Conservation (phyloP, 1,140 invertebrate genomes). For the Calosoma granatense region DNA sequence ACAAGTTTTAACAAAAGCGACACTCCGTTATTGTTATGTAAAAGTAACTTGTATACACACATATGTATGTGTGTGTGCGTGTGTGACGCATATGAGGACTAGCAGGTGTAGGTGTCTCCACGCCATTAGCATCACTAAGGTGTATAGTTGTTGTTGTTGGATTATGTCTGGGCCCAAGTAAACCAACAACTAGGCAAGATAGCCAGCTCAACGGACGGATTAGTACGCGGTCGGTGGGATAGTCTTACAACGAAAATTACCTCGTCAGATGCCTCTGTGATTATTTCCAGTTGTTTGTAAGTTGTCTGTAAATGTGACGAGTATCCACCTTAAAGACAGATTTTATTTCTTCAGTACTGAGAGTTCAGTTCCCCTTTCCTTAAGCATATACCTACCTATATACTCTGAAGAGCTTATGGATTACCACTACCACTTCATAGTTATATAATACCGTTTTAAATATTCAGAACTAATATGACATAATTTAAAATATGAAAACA, state of each 20-base stretch:
- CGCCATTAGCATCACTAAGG: not conserved
- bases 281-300: not conserved
- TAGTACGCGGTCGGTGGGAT: not conserved
- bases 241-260: not conserved
- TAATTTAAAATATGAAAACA: not conserved
- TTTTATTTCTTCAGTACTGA: not conserved
- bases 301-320: not conserved
- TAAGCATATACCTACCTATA: not conserved
- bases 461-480: not conserved
- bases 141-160: not conserved
- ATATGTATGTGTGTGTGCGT: not conserved
- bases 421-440: not conserved
- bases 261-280: not conserved
- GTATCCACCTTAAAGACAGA: not conserved
- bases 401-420: no score
- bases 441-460: not conserved
- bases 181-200: not conserved
- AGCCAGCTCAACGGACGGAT: no score
- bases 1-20: not conserved
- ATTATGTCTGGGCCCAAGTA: not conserved
- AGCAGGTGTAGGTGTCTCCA: slow-evolving; percentile 7
- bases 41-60: not conserved
- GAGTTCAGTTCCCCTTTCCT: not conserved
- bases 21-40: slow-evolving; percentile 1
- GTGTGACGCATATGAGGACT: not conserved